A percentile compares a stretch with the other conserved stretches of the same genome.
phyloP scores from a whole-genome alignment of 1,140 invertebrate species.

The Penaeus japonicus region DNA sequence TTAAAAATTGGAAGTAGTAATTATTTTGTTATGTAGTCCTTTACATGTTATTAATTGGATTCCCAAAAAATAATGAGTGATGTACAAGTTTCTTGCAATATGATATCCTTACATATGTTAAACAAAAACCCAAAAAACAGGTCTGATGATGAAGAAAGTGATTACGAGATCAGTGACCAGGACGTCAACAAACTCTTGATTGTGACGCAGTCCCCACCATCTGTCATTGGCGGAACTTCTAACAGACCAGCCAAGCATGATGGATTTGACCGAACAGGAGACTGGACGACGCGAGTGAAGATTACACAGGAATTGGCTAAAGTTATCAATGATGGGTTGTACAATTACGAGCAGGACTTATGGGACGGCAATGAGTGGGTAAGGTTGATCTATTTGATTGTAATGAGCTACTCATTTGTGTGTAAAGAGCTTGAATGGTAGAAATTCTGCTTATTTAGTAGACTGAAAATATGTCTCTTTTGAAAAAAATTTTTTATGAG shows the following conservation, averaged over 20 bases:
- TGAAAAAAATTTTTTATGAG: too few relatives aligned
- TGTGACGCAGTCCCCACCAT: slow-evolving; percentile 81
- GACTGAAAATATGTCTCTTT: too few relatives aligned
- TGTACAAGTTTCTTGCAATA: too few relatives aligned
- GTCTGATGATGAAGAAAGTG: slow-evolving; percentile 74
- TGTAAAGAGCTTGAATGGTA: too few relatives aligned
- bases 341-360: slow-evolving; percentile 92
- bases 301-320: slow-evolving; percentile 93
- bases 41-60: too few relatives aligned
- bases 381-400: background rate
- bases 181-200: slow-evolving; percentile 96
- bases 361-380: slow-evolving; percentile 70
- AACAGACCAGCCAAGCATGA: slow-evolving; percentile 76
- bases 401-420: background rate
- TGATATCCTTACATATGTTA: too few relatives aligned
- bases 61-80: too few relatives aligned
- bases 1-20: too few relatives aligned
- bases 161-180: slow-evolving; percentile 84
- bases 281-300: slow-evolving; percentile 84
- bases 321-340: slow-evolving; percentile 93
- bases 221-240: background rate
- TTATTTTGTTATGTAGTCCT: too few relatives aligned
- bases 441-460: too few relatives aligned
- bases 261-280: slow-evolving; percentile 86
- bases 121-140: slow-evolving; percentile 63